Conservation (phyloP, 2,113 vertebrate genomes). For the Ammodytes dubius region DNA sequence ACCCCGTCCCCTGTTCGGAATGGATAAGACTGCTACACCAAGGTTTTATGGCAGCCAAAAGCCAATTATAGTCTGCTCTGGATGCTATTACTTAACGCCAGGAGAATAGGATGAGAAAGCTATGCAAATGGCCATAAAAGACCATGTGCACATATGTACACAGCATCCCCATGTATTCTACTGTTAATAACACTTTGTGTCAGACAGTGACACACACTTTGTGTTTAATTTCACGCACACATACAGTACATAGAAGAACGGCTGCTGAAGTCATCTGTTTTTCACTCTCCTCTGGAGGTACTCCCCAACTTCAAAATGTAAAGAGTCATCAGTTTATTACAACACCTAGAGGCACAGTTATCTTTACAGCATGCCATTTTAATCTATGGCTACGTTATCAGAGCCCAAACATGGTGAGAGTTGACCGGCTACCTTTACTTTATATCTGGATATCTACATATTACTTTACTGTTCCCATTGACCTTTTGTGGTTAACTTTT, state of each 20-base stretch:
- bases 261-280: conserved; percentile 72
- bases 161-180: conserved; percentile 14
- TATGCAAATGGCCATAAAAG: conserved; percentile 38
- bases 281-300: conserved; percentile 54
- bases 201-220: conserved; percentile 13
- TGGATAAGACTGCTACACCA: conserved; percentile 69
- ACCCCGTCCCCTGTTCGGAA: conserved; percentile 67
- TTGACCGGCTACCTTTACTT: conserved; percentile 42
- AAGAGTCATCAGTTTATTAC: conserved; percentile 78
- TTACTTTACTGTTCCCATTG: conserved; percentile 23
- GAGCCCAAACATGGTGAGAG: conserved; percentile 48
- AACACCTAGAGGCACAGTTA: conserved; percentile 78
- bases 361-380: conserved; percentile 75
- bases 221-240: conserved; percentile 20
- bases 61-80: conserved; percentile 68
- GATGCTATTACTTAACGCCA: conserved; percentile 70
- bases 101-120: conserved; percentile 51
- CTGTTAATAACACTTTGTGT: conserved; percentile 13
- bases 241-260: conserved; percentile 33
- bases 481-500: conserved; percentile 38
- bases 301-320: conserved; percentile 67
- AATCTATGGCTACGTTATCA: conserved; percentile 55
- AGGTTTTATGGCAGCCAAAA: conserved; percentile 74
- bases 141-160: conserved; percentile 9
- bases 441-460: conserved; percentile 37